Base-by-base conservation (phyloP, 2,888 invertebrate species). In the Agonum fuliginosum region DNA sequence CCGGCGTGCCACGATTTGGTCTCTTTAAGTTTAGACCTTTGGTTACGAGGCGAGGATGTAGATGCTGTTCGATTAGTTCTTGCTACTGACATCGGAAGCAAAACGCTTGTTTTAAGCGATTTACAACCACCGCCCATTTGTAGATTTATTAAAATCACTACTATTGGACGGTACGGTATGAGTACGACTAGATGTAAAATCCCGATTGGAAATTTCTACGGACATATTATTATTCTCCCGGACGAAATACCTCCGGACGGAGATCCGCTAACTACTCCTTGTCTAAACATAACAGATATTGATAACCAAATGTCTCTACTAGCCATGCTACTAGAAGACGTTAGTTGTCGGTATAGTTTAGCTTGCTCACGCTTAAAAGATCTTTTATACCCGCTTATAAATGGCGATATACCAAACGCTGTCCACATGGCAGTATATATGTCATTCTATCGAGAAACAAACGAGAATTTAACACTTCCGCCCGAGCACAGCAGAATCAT, bases 151-250 rank as follows among this genome's bases (percentile, higher is more conserved):
- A 97, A 97, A 94, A 94, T 97, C 79, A 97, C 97, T 30, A 95
- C 95, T 0, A 95, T 97, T 81, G 97, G 97, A 6, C 91, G 96
- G 8, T 96, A 96, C 84, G 97, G 97, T 54, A 96, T 96, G 94
- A 94, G 95, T 20, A 94, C 96, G 0, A 94, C 95, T 74, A 92
- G 95, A 81, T 96, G 96, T 83, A 93, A 95, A 87, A 96, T 97
- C 80, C 96, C 97, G 0, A 88, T 97, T 37, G 97, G 97, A n/a
- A 93, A 94, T 87, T 97, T 97, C 87, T 97, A 95, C 85, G 97
- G 97, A 0, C 97, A 97, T 86, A 91, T 95, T 43, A 92, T 95
- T 1, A 91, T 95, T 78, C 88, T 96, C 65, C 88, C 89, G 0
- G 89, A 89, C 74, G 89, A 89, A 83, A 85, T 88, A 79, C 87